These are phyloP conservation scores for Anthopleura sola DNA, from an alignment of 64 coral and sea anemone genomes.

Conservation along the genomic window DNA sequence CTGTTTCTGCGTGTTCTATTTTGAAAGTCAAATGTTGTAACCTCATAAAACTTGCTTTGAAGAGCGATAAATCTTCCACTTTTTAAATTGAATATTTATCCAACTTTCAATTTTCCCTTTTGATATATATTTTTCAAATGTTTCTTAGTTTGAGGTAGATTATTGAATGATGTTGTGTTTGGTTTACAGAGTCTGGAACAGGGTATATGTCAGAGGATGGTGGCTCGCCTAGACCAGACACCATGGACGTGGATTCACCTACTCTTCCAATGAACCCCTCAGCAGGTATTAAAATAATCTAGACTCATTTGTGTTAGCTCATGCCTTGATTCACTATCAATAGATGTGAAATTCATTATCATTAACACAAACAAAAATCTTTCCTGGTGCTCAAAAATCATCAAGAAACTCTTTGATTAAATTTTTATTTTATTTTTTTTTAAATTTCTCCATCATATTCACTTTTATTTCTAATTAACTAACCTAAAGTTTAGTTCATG, in stretches of 20 bases:
- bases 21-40: neutral
- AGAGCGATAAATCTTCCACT: neutral
- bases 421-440: neutral
- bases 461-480: neutral
- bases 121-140: neutral
- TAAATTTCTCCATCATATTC: neutral
- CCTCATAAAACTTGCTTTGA: neutral
- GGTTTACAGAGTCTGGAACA: conserved; percentile 50
- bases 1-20: neutral
- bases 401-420: neutral
- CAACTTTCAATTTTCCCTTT: neutral
- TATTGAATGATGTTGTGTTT: neutral
- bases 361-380: neutral
- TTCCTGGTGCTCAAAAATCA: neutral
- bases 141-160: neutral
- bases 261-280: conserved; percentile 12
- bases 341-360: too few relatives aligned
- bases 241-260: conserved; percentile 95
- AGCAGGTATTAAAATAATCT: conserved; percentile 15
- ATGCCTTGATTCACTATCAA: neutral
- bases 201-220: conserved; percentile 97
- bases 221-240: conserved; percentile 76
- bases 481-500: too few relatives aligned
- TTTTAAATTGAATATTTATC: neutral
- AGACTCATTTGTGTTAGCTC: neutral